A percentile compares a stretch with the other conserved stretches of the same genome.
Evolutionary conservation across 2,113 vertebrate genomes (phyloP).

Genomic region (Lipophrys pholis): DNA sequence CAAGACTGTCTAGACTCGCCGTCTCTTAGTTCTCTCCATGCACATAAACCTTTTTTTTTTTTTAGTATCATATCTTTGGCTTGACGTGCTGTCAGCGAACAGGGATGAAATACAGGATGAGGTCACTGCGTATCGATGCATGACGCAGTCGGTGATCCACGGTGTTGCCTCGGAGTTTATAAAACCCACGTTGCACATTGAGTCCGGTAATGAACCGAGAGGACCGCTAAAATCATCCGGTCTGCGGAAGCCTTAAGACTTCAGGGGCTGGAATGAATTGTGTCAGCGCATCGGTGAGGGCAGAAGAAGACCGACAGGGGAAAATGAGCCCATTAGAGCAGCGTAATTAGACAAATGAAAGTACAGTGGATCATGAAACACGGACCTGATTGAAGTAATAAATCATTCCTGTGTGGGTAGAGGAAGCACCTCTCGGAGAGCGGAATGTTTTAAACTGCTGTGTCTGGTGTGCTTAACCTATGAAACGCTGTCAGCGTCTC

Average conservation of each 20-base stretch:
- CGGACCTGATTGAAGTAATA: conserved; percentile 51
- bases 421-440: not conserved
- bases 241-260: conserved; percentile 10
- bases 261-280: conserved; percentile 50
- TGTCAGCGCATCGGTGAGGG: conserved; percentile 39
- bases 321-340: conserved; percentile 63
- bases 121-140: too few relatives aligned
- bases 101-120: too few relatives aligned
- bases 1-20: too few relatives aligned
- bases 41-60: too few relatives aligned
- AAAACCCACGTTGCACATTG: too few relatives aligned
- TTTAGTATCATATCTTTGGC: too few relatives aligned
- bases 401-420: conserved; percentile 46
- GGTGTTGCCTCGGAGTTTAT: too few relatives aligned
- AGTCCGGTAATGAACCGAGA: too few relatives aligned
- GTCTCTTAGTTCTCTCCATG: too few relatives aligned
- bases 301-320: conserved; percentile 46
- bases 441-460: conserved; percentile 19
- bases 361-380: conserved; percentile 47
- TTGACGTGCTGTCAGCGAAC: too few relatives aligned
- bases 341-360: conserved; percentile 74
- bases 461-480: conserved; percentile 5
- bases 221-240: too few relatives aligned
- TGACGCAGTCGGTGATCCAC: too few relatives aligned
- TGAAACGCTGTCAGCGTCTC: conserved; percentile 8